phyloP scores from a whole-genome alignment of 2,888 invertebrate species.

The Acrobeloides nanus region DNA sequence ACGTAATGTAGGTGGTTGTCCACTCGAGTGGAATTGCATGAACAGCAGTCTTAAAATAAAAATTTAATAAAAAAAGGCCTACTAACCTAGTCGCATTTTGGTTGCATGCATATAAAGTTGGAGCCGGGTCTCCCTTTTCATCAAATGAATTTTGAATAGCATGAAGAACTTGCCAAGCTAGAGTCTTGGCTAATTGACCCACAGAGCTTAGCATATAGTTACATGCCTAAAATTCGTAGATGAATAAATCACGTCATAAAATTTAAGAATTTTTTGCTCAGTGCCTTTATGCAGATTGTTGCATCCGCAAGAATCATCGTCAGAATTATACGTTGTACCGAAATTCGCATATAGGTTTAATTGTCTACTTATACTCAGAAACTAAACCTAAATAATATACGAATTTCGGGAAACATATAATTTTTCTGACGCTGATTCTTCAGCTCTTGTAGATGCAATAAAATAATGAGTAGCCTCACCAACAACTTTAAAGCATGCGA shows the following conservation, averaged over 20 bases:
- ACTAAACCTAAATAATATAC: no score
- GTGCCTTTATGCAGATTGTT: no score
- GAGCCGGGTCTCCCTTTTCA: constrained; percentile 30
- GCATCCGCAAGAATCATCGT: no score
- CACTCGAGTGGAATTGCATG: constrained; percentile 29
- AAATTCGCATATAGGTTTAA: no score
- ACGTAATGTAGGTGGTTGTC: constrained; percentile 6
- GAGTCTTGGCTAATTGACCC: constrained; percentile 9
- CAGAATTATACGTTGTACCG: no score
- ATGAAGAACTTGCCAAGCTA: constrained; percentile 27
- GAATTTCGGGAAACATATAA: no score
- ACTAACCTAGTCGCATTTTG: constrained; percentile 25
- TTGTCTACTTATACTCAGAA: no score
- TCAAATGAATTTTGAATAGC: constrained; percentile 39
- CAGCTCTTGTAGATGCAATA: no score
- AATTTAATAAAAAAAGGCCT: constrained; percentile 5
- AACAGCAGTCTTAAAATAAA: constrained; percentile 26
- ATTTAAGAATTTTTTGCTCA: constrained; percentile 6
- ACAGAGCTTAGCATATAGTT: constrained; percentile 17
- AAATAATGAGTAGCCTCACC: constrained; percentile 1
- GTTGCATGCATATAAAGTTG: constrained; percentile 37
- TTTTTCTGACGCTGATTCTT: no score
- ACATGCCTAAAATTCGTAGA: constrained; percentile 14
- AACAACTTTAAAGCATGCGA: constrained; percentile 10
- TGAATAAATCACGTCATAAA: constrained; percentile 5